Base-by-base conservation (phyloP, 2,888 invertebrate genomes). In the Nowickia ferox region DNA sequence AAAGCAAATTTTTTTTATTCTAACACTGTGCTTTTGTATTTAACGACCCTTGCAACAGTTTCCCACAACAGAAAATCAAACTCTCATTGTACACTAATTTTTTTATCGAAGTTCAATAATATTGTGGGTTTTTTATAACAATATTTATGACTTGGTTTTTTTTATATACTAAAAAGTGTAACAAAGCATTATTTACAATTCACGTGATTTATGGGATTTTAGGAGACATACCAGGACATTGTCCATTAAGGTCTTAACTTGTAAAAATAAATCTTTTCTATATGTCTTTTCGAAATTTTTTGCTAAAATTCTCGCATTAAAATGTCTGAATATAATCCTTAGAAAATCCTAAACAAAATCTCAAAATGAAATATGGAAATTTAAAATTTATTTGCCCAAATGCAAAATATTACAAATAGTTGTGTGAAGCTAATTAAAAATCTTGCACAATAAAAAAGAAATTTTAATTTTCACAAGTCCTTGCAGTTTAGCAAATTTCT, bases 111-210 rank as follows among this genome's bases (percentile, higher is more conserved):
- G 74, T 63, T 69, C 55, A 53, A 19, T 84, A 17, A 9, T 48
- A 40, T 69, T 84, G 75, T 79, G 84, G 69, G 75, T 79, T 79
- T 84, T 69, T 68, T 74, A 61, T 72, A 19, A 78, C 66, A 74
- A 74, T 77, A 84, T 84, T 80, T 72, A 77, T 57, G 81, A 72
- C 68, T 65, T 84, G n/a, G 46, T 61, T 76, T 65, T 59, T 76
- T 61, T 76, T 30, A 38, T 65, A 1, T 10, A 30, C 4, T 9
- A 8, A 63, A 63, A 46, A 46, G 48, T 17, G n/a, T 30, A 71
- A 38, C 17, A 71, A 71, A 6, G 6, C 5, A 17, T 53, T 61
- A 78, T 69, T 71, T 78, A 57, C 15, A 19, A 53, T 2, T 19
- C 9, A n/a, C 11, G 8, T 46, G 66, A 77, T 77, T 77, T 77